Conservation (phyloP, 2,797 vertebrate genomes). For the Tauraco hartlaubi region DNA sequence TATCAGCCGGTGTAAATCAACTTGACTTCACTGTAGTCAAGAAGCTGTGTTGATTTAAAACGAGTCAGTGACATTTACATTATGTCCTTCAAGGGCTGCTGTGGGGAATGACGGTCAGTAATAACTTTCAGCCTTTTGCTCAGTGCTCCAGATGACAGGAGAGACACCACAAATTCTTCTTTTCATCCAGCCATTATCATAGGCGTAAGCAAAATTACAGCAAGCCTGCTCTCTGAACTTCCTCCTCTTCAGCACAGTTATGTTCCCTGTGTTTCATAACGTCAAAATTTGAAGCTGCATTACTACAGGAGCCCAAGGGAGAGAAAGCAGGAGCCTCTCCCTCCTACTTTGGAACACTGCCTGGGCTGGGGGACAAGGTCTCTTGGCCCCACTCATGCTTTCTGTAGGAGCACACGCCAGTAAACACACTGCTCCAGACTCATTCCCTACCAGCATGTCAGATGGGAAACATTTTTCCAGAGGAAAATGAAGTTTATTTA, state of each 20-base stretch:
- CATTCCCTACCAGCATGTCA: accelerated
- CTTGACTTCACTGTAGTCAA: not conserved
- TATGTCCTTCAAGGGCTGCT: not conserved
- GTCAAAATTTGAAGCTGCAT: accelerated
- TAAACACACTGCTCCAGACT: not conserved
- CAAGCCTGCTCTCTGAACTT: not conserved
- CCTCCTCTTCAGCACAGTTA: not conserved
- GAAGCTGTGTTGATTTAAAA: conserved; percentile 29
- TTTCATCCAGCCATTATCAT: not conserved
- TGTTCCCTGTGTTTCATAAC: not conserved
- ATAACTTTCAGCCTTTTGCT: not conserved
- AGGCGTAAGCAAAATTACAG: not conserved
- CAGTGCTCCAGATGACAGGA: not conserved
- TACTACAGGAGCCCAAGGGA: not conserved
- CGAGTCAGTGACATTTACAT: conserved; percentile 22
- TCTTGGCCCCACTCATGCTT: not conserved
- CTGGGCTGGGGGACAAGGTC: not conserved
- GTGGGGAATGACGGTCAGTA: not conserved
- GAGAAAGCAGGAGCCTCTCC: not conserved
- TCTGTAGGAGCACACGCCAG: not conserved
- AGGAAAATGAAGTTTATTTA: not conserved
- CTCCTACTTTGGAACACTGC: not conserved
- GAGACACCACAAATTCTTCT: not conserved
- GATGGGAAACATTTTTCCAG: not conserved
- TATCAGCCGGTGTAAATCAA: not conserved